Evolutionary conservation across 2,113 vertebrate species (phyloP), one percentile per base, ranked within the genome.

Genomic region (Myotis lucifugus): DNA sequence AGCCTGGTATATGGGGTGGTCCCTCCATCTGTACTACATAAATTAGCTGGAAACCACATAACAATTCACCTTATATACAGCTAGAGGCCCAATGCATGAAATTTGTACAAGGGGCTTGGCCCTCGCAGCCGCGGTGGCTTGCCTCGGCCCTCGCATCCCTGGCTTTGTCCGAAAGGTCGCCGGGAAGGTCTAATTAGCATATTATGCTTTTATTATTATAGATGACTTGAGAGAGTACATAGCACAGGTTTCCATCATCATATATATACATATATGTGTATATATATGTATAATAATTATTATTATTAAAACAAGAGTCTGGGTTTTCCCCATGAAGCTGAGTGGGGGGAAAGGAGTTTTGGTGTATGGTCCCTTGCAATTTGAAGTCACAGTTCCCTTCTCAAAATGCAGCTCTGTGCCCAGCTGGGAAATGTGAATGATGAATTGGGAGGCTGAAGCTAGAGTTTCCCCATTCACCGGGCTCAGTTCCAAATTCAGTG

Each of bases 401-500:
- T 93, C 89, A 83, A 95, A 85, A 85, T 42, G 10, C 61, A 94
- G 54, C 69, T 52, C 25, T 66, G 54, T 77, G 81, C 67, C 90
- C 85, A 69, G 88, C 85, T 95, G 93, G 64, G 95, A 85, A 64
- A 90, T 13, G 12, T 74, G 72, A 94, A 78, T 96, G 93, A 95
- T 92, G 74, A 66, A 90, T 83, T 32, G 48, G 32, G 74, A 95
- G 87, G 76, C 82, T 52, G 76, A 69, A 83, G 54, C 76, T 85
- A 48, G 66, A 84, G 85, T 93, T 94, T 93, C 91, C 73, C 86
- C 37, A 52, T 40, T 91, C 61, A 21, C 50, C 0, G 8, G 93
- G 91, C 91, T 95, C 17, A 27, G 82, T 88, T 96, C 90, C 96
- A 97, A 83, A 94, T 84, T 89, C 70, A 54, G 21, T 72, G 85